Percentiles rank a stretch among this genome's conserved stretches.
These are phyloP conservation scores for Meloe dianella DNA, from an alignment of 2,888 invertebrate genomes.

Conservation along the genomic window DNA sequence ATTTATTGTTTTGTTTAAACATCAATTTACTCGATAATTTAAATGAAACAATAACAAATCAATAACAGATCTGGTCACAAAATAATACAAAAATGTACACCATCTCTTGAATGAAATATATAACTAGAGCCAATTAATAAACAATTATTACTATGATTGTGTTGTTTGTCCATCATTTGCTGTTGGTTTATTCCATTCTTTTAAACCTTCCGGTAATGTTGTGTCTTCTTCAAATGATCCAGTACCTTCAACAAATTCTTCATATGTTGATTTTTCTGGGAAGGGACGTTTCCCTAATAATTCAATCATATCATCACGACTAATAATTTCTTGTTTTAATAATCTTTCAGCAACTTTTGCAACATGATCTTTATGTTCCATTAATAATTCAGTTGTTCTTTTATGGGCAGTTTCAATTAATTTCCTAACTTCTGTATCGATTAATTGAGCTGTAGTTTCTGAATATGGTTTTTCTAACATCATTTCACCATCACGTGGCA, in stretches of 20 bases:
- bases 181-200: slow-evolving; percentile 88
- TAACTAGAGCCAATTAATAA: background rate
- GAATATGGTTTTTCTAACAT: slow-evolving; percentile 96
- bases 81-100: slow-evolving; percentile 10
- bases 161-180: slow-evolving; percentile 38
- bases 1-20: background rate
- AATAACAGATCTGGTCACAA: background rate
- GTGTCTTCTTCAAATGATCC: slow-evolving; percentile 98
- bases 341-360: slow-evolving; percentile 86
- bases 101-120: background rate
- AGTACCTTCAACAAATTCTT: slow-evolving; percentile 98
- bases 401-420: slow-evolving; percentile 81
- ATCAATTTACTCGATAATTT: background rate
- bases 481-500: slow-evolving; percentile 93
- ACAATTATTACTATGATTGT: slow-evolving; percentile 1
- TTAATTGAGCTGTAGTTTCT: slow-evolving; percentile 94
- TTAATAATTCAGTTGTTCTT: slow-evolving; percentile 79
- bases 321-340: slow-evolving; percentile 91
- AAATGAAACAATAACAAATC: background rate
- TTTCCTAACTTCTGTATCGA: slow-evolving; percentile 88
- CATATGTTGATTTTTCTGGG: slow-evolving; percentile 98
- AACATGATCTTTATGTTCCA: slow-evolving; percentile 84
- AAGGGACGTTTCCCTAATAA: slow-evolving; percentile 93
- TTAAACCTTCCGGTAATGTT: slow-evolving; percentile 89
- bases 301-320: slow-evolving; percentile 97